Evolutionary conservation across 1,140 invertebrate genomes (phyloP), one percentile per base, ranked within the genome.

Genomic region (Mactra quadrangularis): DNA sequence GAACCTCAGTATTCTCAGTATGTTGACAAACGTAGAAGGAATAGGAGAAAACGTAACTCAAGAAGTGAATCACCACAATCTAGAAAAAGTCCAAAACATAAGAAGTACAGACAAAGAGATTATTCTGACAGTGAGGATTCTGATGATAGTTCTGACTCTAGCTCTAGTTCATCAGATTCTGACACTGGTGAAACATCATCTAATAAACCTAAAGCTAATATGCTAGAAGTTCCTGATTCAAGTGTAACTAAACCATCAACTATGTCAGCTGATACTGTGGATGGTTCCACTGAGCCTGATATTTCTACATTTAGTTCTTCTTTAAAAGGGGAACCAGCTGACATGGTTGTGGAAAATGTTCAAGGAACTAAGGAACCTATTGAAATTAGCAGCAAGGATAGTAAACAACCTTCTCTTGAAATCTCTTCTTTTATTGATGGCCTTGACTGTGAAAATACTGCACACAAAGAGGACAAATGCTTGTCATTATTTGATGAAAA

Each of bases 111-210:
- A 55, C 0, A 31, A 59, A 70, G 62, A 31, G 27, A 25, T 64
- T 76, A 53, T 19, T 60, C 74, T 31, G 38, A n/a, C 31, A 33
- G 27, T n/a, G 38, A 22, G 13, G 60, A 35, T 11, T 35, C 55
- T 38, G n/a, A 29, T 22, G 70, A 74, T 29, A 74, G 50, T n/a
- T 57, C 57, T 47, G 55, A 62, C 4, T 76, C 59, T 11, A 50
- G 57, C n/a, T 9, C 55, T n/a, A 66, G 62, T 38, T 66, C 70
- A 33, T 25, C 29, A 15, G 70, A 74, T 74, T 27, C 25, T 3
- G 53, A 38, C 15, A 74, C 15, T 9, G 19, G 7, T 45, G 41
- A 31, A n/a, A 64, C n/a, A 19, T 31, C 1, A 35, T 1, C n/a
- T 35, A 22, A 33, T 3, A 6, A 35, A 11, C 17, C 27, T 19